phyloP scores from a whole-genome alignment of 2,888 invertebrate species.

The Cremastobaeus sp. region DNA sequence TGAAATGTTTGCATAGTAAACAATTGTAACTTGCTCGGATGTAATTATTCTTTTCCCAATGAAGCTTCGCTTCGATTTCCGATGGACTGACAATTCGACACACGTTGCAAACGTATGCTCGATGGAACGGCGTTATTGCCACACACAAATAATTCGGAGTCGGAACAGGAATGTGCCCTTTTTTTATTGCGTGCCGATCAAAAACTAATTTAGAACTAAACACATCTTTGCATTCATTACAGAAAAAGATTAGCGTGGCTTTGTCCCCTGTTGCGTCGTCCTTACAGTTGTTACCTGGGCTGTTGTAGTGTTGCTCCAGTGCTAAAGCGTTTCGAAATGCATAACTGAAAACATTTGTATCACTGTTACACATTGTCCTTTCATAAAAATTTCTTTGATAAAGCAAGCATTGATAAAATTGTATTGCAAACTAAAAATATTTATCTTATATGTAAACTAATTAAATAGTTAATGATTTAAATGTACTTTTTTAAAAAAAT shows the following conservation, averaged over 20 bases:
- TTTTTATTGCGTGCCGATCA: neutral
- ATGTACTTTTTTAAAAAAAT: neutral
- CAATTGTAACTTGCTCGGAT: neutral
- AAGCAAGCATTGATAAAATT: no score
- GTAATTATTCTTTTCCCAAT: slow-evolving; percentile 10
- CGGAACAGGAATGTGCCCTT: neutral
- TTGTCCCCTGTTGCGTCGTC: neutral
- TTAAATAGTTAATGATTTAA: neutral
- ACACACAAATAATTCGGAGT: neutral
- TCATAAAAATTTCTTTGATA: no score
- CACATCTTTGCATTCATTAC: slow-evolving; percentile 6
- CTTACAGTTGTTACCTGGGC: neutral
- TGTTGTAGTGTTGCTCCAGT: neutral
- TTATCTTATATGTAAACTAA: neutral
- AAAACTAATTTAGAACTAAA: neutral
- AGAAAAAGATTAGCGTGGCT: neutral
- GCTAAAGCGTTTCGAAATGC: no score
- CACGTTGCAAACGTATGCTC: neutral
- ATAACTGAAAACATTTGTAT: no score
- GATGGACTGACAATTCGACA: neutral
- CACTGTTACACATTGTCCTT: no score
- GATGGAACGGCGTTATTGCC: neutral
- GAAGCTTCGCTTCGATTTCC: neutral
- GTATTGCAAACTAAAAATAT: no score
- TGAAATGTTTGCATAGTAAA: neutral